Conservation (phyloP, 2,113 vertebrate species). For the Chaetops frenatus region DNA sequence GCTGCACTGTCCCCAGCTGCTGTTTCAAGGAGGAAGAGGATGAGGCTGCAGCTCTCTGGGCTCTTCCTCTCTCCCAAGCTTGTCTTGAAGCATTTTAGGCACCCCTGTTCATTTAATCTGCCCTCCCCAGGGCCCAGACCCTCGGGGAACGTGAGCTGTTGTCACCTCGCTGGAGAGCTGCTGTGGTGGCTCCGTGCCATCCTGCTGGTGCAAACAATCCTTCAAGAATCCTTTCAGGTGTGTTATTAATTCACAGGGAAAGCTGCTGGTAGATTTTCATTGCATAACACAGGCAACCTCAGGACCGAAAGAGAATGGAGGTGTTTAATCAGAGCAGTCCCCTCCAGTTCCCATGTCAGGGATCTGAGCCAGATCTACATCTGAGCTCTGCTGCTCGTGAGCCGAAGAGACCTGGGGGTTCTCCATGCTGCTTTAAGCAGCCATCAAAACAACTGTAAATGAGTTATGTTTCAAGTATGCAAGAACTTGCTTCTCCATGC, state of each 20-base stretch:
- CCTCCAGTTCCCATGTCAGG: neutral
- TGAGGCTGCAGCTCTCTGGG: neutral
- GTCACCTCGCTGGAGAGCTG: neutral
- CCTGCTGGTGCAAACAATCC: neutral
- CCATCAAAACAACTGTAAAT: constrained; percentile 59
- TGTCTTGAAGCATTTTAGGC: neutral
- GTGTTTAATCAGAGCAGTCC: neutral
- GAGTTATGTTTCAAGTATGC: constrained; percentile 58
- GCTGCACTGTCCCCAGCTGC: neutral
- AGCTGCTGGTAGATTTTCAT: neutral
- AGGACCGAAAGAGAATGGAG: neutral
- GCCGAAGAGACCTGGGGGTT: neutral
- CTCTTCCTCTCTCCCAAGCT: neutral
- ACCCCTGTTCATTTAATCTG: neutral
- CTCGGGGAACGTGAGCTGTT: neutral
- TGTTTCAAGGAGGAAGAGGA: neutral
- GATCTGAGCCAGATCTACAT: neutral
- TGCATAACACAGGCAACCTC: neutral
- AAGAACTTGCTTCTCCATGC: constrained; percentile 47
- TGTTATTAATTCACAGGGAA: neutral
- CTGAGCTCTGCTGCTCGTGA: neutral
- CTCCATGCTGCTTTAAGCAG: constrained; percentile 33
- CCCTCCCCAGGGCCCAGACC: rapidly evolving
- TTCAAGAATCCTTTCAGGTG: neutral
- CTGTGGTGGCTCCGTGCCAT: neutral